These are phyloP conservation scores for Lepidurus packardi DNA, from an alignment of 1,140 invertebrate genomes.

Conservation along the genomic window DNA sequence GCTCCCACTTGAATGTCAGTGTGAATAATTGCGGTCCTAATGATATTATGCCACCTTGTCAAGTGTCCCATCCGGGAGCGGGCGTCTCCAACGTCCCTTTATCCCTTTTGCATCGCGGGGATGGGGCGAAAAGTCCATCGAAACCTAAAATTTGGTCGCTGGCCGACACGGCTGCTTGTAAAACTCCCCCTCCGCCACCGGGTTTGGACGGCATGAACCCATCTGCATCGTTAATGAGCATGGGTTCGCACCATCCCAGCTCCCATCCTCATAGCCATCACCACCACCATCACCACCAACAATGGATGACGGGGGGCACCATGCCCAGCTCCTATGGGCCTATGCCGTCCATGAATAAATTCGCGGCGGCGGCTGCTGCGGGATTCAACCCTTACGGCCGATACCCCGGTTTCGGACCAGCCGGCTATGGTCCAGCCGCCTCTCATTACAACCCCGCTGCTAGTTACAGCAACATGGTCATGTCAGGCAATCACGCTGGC, in stretches of 20 bases:
- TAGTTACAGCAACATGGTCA: constrained; percentile 29
- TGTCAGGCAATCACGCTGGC: constrained; percentile 29
- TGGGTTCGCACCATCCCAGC: constrained; percentile 47
- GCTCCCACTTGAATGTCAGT: not conserved
- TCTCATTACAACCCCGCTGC: not conserved
- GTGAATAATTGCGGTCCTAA: constrained; percentile 4
- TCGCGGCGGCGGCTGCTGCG: constrained; percentile 43
- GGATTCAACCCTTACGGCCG: constrained; percentile 34
- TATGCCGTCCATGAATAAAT: constrained; percentile 34
- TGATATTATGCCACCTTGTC: constrained; percentile 2
- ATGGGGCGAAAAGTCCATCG: not conserved
- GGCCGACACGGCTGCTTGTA: constrained; percentile 93
- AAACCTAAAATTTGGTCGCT: constrained; percentile 97
- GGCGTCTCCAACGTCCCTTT: not conserved
- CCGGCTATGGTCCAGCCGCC: constrained; percentile 37
- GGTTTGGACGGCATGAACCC: constrained; percentile 31
- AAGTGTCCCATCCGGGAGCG: not conserved
- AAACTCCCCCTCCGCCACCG: constrained; percentile 70
- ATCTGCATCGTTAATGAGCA: constrained; percentile 37
- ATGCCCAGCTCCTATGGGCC: constrained; percentile 26
- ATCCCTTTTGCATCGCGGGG: not conserved
- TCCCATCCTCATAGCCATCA: constrained; percentile 42
- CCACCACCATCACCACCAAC: constrained; percentile 39
- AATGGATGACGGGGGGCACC: constrained; percentile 38
- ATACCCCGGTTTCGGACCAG: constrained; percentile 30